phyloP scores from a whole-genome alignment of 2,888 invertebrate genomes.

The Schizaphis graminum region DNA sequence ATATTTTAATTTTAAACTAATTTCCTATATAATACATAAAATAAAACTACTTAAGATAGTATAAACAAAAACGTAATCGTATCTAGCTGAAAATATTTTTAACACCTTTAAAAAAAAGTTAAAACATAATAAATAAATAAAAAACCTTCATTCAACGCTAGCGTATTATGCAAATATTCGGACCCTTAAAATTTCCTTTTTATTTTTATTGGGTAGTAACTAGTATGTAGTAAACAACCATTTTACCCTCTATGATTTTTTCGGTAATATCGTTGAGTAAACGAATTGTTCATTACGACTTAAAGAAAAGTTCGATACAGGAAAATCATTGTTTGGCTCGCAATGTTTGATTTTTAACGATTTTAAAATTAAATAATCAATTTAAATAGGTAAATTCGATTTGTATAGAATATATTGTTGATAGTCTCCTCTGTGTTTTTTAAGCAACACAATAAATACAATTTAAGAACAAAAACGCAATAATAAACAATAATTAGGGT shows the following conservation, averaged over 20 bases:
- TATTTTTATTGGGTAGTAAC: neutral
- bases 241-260: neutral
- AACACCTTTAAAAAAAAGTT: neutral
- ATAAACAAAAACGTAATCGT: neutral
- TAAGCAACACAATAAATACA: neutral
- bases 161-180: slow-evolving; percentile 8
- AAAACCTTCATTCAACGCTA: neutral
- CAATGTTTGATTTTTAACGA: neutral
- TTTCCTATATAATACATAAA: neutral
- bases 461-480: neutral
- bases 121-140: neutral
- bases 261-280: neutral
- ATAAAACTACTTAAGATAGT: neutral
- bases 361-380: neutral
- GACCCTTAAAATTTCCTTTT: slow-evolving; percentile 28
- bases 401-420: neutral
- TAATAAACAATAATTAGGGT: neutral
- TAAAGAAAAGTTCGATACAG: neutral
- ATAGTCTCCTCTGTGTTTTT: neutral
- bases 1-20: neutral
- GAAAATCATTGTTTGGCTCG: neutral
- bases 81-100: neutral
- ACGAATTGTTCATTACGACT: neutral
- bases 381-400: neutral
- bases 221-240: neutral